Evolutionary conservation across 2,888 invertebrate genomes (phyloP), one percentile per base, ranked within the genome.

Genomic region (Stenodema calcarata): DNA sequence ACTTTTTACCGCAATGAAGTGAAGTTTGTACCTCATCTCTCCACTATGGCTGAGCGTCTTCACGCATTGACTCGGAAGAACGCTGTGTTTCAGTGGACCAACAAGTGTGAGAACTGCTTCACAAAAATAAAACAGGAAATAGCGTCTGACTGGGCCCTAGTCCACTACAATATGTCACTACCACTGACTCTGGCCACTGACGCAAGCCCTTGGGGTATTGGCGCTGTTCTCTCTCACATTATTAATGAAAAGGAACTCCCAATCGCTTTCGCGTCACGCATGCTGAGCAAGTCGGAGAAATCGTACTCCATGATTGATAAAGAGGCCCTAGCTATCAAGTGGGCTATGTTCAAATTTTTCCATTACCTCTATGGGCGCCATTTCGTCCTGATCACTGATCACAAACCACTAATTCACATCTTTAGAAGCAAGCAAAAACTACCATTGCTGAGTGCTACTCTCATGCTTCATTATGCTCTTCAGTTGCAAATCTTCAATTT

Each of bases 331-430:
- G 70, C 23, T 4, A 70, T 70, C 70, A 70, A 70, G 16, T 70
- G 70, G 70, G 70, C 70, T 11, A 27, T 70, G 23, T 27, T 23
- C 4, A 70, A 70, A 23, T 70, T 70, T 27, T 70, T 23, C 30
- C 70, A 23, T 6, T 70, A 70, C 18, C 70, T 70, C 12, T 70
- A 23, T 69, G 82, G 82, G 9, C 62, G 69, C 11, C 35, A 35
- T 11, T 82, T 82, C 35, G 27, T 27, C 14, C 35, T 82, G n/a
- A 35, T 62, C 27, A 82, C 69, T 3, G 88, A 88, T 44, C 80
- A 86, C 42, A 28, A 78, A 9, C 88, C 87, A 4, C 70, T 88
- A 16, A 27, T 78, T 30, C 73, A 87, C 54, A 87, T 87, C 12
- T 87, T 87, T 75, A 47, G 76, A 9, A 62, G 42, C 4, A 54